Evolutionary conservation across 1,140 invertebrate genomes (phyloP).

Genomic region (Sminthurides bifidus): DNA sequence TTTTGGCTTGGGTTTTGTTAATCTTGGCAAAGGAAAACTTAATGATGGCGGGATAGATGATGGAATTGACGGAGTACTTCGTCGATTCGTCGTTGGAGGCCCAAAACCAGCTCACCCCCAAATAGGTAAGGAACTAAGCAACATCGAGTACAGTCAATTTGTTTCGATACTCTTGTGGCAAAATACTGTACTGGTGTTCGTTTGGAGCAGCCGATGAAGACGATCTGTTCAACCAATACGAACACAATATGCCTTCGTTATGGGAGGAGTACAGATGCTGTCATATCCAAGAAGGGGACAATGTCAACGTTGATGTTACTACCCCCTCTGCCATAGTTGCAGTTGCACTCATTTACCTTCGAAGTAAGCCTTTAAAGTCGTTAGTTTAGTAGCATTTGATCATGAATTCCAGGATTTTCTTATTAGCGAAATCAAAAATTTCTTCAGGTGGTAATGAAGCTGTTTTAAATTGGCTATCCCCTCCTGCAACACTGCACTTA

Average conservation of each 20-base stretch:
- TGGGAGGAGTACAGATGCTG: conserved; percentile 42
- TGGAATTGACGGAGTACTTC: conserved; percentile 29
- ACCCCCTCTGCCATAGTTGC: conserved; percentile 88
- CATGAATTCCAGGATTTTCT: not conserved
- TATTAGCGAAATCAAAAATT: not conserved
- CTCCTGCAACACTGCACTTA: conserved; percentile 78
- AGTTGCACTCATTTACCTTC: conserved; percentile 72
- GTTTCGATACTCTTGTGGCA: not conserved
- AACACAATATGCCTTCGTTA: conserved; percentile 26
- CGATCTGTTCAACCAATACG: conserved; percentile 21
- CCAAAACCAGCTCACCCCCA: conserved; percentile 24
- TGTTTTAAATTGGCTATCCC: conserved; percentile 85
- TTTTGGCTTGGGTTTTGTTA: conserved; percentile 29
- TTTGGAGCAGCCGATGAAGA: conserved; percentile 26
- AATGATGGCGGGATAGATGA: conserved; percentile 16
- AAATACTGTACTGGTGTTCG: not conserved
- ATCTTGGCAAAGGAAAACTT: conserved; percentile 24
- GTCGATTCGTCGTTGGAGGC: conserved; percentile 31
- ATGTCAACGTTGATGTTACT: conserved; percentile 90
- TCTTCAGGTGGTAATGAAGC: conserved; percentile 39
- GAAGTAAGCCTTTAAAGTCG: conserved; percentile 18
- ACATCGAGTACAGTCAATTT: not conserved
- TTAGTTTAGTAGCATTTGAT: not conserved
- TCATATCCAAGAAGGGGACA: conserved; percentile 81
- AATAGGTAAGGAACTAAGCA: not conserved